Evolutionary conservation across 2,888 invertebrate genomes (phyloP).

Genomic region (Thumatha senex): DNA sequence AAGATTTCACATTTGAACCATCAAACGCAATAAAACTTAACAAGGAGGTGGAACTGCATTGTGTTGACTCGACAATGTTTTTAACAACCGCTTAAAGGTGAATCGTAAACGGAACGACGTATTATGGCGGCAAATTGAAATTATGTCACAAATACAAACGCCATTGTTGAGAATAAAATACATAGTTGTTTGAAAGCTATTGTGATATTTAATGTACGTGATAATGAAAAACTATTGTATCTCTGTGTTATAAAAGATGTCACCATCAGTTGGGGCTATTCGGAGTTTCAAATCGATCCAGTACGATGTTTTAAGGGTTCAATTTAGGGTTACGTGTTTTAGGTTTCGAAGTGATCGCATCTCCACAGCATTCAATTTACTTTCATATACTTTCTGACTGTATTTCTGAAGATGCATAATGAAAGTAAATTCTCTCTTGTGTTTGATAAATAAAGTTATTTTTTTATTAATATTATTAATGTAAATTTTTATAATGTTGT

Average conservation of each 20-base stretch:
- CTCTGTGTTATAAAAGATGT: not conserved
- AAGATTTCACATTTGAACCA: not conserved
- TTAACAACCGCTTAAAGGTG: conserved; percentile 38
- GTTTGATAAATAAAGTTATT: no score
- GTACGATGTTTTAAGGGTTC: no score
- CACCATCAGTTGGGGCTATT: no score
- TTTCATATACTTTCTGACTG: no score
- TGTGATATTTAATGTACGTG: conserved; percentile 10
- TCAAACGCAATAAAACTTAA: conserved; percentile 23
- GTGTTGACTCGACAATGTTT: conserved; percentile 36
- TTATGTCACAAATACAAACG: conserved; percentile 38
- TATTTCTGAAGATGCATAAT: no score
- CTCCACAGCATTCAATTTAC: no score
- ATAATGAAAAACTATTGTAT: not conserved
- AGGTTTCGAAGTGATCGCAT: no score
- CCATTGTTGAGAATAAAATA: conserved; percentile 26
- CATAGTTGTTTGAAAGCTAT: conserved; percentile 27
- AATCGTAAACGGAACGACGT: conserved; percentile 35
- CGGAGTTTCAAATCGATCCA: no score
- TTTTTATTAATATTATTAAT: no score
- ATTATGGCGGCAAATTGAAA: conserved; percentile 44
- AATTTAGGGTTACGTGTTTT: no score
- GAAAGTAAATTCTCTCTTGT: no score
- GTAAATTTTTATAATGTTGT: no score
- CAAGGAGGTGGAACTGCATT: conserved; percentile 29